These are phyloP conservation scores for Torymus texanus DNA, from an alignment of 2,888 invertebrate species.

Conservation along the genomic window DNA sequence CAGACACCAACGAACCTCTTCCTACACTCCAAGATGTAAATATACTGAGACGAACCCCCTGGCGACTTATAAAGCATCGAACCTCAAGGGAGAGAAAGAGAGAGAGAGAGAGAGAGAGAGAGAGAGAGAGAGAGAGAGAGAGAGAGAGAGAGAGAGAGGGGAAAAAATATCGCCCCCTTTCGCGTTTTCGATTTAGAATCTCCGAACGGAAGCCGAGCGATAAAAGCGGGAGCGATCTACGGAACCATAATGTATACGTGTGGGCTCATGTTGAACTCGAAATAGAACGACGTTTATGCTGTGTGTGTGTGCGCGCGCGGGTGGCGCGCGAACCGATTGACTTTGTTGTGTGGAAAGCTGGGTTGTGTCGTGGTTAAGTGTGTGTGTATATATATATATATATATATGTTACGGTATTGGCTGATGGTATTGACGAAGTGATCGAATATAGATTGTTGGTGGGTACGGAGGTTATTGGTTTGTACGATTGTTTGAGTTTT, in stretches of 20 bases:
- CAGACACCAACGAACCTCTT: too few relatives aligned
- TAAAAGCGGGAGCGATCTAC: slow-evolving; percentile 41
- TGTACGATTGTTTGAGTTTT: neutral
- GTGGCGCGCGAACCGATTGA: neutral
- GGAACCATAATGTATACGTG: slow-evolving; percentile 21
- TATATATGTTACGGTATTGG: too few relatives aligned
- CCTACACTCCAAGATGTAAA: slow-evolving; percentile 5
- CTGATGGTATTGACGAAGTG: too few relatives aligned
- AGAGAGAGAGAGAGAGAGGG: neutral
- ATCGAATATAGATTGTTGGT: too few relatives aligned
- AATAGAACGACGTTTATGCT: slow-evolving; percentile 36
- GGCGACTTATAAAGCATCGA: neutral
- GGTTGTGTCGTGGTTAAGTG: too few relatives aligned
- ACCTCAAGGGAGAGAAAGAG: neutral
- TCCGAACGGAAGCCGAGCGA: slow-evolving; percentile 38
- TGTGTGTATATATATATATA: too few relatives aligned
- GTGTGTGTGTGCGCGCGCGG: neutral
- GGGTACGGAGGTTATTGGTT: neutral
- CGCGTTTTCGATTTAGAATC: slow-evolving; percentile 44
- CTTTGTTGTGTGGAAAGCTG: slow-evolving; percentile 14
- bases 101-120: neutral
- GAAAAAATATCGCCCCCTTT: neutral
- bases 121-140: neutral
- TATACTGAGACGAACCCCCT: slow-evolving; percentile 1
- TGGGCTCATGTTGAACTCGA: slow-evolving; percentile 20